phyloP scores from a whole-genome alignment of 2,113 vertebrate species.

The Chamaetylas fuelleborni region DNA sequence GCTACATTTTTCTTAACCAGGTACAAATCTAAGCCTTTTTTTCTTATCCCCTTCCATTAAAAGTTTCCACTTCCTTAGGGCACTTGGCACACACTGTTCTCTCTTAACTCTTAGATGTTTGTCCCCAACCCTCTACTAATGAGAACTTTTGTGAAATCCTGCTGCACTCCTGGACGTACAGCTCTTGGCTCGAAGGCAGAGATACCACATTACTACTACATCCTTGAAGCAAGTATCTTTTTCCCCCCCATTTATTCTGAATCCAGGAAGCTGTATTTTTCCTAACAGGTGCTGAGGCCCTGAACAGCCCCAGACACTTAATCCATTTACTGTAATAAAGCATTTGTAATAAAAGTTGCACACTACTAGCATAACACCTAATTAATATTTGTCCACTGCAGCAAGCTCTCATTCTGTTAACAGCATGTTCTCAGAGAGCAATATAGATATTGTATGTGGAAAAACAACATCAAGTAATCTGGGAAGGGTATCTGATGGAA shows the following conservation, averaged over 20 bases:
- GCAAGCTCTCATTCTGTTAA: background rate
- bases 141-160: background rate
- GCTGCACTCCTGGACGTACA: background rate
- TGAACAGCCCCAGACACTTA: background rate
- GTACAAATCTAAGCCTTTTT: background rate
- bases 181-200: background rate
- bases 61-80: background rate
- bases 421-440: background rate
- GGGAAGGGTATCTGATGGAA: background rate
- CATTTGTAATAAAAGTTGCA: background rate
- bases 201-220: background rate
- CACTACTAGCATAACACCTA: background rate
- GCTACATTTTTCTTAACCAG: background rate
- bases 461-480: slow-evolving; percentile 2
- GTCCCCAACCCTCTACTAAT: background rate
- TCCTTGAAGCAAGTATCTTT: background rate
- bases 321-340: background rate
- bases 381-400: background rate
- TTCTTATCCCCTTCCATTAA: background rate
- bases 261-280: background rate
- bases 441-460: background rate
- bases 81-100: background rate
- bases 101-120: background rate
- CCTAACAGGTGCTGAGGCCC: background rate
- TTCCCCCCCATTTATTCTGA: background rate